phyloP scores from a whole-genome alignment of 2,797 vertebrate genomes.

The Enteromius trimaculatus region DNA sequence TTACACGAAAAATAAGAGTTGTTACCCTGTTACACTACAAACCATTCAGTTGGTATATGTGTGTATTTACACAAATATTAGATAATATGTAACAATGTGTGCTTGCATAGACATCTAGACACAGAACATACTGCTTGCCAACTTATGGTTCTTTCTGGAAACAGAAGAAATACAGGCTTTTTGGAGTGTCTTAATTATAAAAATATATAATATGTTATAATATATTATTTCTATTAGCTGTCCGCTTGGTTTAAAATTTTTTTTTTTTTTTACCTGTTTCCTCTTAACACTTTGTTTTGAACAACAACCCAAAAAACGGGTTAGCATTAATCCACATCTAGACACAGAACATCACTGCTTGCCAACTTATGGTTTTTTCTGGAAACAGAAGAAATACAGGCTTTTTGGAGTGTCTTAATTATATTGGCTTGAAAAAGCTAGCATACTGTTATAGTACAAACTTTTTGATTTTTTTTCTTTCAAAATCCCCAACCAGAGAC shows the following conservation, averaged over 20 bases:
- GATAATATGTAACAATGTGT: no score
- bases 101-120: neutral
- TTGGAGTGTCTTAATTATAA: constrained; percentile 30
- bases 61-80: no score
- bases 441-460: constrained; percentile 25
- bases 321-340: no score
- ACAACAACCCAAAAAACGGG: no score
- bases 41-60: no score
- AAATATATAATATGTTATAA: no score
- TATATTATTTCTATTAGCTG: no score
- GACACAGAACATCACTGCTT: neutral
- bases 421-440: constrained; percentile 15
- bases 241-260: no score
- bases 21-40: no score
- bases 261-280: no score
- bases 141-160: constrained; percentile 24
- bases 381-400: constrained; percentile 17
- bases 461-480: constrained; percentile 1
- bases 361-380: constrained; percentile 26
- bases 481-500: constrained; percentile 19
- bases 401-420: constrained; percentile 27
- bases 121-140: constrained; percentile 12
- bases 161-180: constrained; percentile 15
- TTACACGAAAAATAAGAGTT: no score
- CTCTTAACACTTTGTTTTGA: no score